phyloP scores from a whole-genome alignment of 2,797 vertebrate species.

The Cynodonichthys magdalenae region DNA sequence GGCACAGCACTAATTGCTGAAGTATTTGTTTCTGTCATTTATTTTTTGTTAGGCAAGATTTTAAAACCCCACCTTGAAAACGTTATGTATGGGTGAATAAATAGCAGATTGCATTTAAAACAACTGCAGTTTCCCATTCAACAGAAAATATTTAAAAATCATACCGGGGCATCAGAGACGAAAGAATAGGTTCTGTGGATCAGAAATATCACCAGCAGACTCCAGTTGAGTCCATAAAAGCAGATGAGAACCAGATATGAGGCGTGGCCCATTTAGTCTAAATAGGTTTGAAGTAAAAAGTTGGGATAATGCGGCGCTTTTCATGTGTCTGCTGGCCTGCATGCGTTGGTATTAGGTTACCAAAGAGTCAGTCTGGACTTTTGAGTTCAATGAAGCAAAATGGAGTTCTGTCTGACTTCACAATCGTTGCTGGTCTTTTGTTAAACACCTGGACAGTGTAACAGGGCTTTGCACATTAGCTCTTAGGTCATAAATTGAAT shows the following conservation, averaged over 20 bases:
- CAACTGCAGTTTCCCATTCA: constrained; percentile 4
- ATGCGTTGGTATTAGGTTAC: constrained; percentile 38
- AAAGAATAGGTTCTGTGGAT: constrained; percentile 36
- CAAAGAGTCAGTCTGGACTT: constrained; percentile 18
- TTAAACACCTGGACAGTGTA: constrained; percentile 57
- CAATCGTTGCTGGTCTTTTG: constrained; percentile 24
- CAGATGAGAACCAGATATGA: constrained; percentile 59
- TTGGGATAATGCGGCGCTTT: constrained; percentile 26
- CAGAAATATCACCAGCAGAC: constrained; percentile 21
- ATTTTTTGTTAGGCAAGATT: constrained; percentile 17
- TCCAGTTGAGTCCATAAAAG: constrained; percentile 41
- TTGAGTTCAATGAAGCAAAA: constrained; percentile 24
- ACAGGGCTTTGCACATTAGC: constrained; percentile 22
- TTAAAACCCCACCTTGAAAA: constrained; percentile 8
- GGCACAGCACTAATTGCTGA: too few species aligned
- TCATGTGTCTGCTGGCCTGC: constrained; percentile 35
- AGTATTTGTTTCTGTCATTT: constrained; percentile 5
- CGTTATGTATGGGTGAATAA: constrained; percentile 4
- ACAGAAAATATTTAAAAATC: constrained; percentile 31
- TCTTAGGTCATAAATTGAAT: constrained; percentile 14
- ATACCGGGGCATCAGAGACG: constrained; percentile 17
- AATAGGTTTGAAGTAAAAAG: constrained; percentile 29
- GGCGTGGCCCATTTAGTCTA: constrained; percentile 40
- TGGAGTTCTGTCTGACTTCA: constrained; percentile 26
- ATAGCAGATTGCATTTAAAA: neutral